phyloP scores from a whole-genome alignment of 2,113 vertebrate species.

The Gopherus evgoodei region DNA sequence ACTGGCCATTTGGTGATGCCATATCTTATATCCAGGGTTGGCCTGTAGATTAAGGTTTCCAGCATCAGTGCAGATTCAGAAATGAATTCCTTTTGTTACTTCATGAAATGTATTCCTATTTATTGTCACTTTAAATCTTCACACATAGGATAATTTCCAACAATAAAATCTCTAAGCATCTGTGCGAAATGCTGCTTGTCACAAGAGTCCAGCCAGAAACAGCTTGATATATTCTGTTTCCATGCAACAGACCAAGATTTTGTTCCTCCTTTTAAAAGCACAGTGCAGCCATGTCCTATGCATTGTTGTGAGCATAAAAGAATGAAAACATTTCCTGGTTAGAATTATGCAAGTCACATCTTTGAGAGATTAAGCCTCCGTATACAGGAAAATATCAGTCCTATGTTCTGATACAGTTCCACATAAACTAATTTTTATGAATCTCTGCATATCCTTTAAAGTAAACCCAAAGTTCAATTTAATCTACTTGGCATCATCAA shows the following conservation, averaged over 20 bases:
- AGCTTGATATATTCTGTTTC: background rate
- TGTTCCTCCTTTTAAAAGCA: background rate
- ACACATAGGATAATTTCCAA: background rate
- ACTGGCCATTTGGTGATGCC: background rate
- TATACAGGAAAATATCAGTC: constrained; percentile 48
- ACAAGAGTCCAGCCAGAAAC: background rate
- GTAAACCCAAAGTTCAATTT: constrained; percentile 81
- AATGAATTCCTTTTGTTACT: background rate
- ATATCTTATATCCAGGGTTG: background rate
- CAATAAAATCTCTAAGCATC: background rate
- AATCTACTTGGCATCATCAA: constrained; percentile 80
- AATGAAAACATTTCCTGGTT: background rate
- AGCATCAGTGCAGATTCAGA: background rate
- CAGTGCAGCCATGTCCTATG: background rate
- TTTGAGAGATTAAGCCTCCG: constrained; percentile 42
- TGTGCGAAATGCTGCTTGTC: background rate
- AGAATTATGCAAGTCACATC: constrained; percentile 35
- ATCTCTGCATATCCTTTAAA: constrained; percentile 78
- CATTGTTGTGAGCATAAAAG: background rate
- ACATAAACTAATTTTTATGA: constrained; percentile 73
- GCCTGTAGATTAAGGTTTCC: background rate
- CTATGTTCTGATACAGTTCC: constrained; percentile 49
- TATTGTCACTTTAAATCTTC: background rate
- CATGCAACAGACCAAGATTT: background rate
- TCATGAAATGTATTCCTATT: background rate